phyloP scores from a whole-genome alignment of 2,113 vertebrate species.

The Leptodactylus fuscus region DNA sequence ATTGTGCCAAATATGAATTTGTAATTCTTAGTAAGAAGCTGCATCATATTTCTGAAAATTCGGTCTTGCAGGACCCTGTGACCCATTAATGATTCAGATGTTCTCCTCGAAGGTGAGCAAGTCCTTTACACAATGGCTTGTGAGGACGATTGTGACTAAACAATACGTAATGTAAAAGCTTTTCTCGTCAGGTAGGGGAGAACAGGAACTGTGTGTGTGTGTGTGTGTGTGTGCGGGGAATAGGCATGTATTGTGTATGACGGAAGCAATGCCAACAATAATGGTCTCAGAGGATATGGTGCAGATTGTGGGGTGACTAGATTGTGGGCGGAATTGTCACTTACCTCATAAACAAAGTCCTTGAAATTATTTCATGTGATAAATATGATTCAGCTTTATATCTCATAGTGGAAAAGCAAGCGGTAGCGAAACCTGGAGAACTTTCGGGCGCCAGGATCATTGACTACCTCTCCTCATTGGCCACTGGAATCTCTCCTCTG shows the following conservation, averaged over 20 bases:
- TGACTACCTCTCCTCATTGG: no score
- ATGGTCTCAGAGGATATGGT: not conserved
- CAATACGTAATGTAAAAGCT: not conserved
- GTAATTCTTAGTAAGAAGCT: not conserved
- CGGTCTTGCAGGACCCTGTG: not conserved
- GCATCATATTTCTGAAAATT: not conserved
- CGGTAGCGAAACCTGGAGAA: no score
- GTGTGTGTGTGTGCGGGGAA: not conserved
- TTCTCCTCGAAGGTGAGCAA: not conserved
- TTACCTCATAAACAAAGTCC: no score
- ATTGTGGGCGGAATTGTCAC: not conserved
- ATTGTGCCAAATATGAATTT: not conserved
- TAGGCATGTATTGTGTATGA: not conserved
- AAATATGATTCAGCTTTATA: no score
- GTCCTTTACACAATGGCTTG: slow-evolving; percentile 8
- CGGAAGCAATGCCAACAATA: not conserved
- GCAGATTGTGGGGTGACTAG: not conserved
- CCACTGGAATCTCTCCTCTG: no score
- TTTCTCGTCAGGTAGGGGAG: not conserved
- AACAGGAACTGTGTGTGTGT: slow-evolving; percentile 1
- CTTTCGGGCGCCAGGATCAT: no score
- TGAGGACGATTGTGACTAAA: slow-evolving; percentile 2
- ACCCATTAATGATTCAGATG: slow-evolving; percentile 31
- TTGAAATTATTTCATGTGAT: no score
- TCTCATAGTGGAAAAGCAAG: no score